A percentile compares a stretch with the other conserved stretches of the same genome.
phyloP scores from a whole-genome alignment of 2,888 invertebrate genomes.

The Heterodera filipjevi region DNA sequence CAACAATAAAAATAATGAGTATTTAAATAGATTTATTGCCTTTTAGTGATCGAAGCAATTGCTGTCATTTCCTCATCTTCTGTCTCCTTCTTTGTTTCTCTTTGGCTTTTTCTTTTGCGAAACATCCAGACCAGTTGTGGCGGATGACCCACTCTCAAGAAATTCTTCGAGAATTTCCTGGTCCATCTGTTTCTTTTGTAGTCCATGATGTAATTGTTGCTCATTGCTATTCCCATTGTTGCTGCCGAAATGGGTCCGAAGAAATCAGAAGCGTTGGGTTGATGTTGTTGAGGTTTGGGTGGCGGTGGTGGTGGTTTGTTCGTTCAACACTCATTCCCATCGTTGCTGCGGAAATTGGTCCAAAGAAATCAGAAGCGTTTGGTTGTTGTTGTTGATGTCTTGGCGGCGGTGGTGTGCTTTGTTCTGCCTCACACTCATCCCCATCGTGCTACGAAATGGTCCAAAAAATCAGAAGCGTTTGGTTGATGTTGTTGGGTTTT shows the following conservation, averaged over 20 bases:
- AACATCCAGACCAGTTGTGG: neutral
- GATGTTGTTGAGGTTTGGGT: neutral
- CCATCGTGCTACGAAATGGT: no score
- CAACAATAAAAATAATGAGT: neutral
- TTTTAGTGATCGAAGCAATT: neutral
- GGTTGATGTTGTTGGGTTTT: no score
- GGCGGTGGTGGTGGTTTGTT: neutral
- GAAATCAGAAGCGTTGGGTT: neutral
- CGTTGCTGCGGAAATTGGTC: no score
- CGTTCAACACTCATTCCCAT: neutral
- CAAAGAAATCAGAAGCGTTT: no score
- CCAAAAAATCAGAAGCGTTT: no score
- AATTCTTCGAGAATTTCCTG: slow-evolving; percentile 21
- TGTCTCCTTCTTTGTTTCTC: neutral
- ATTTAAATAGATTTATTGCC: neutral
- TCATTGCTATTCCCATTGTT: neutral
- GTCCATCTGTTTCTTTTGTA: neutral
- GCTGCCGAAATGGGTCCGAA: neutral
- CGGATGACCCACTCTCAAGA: neutral
- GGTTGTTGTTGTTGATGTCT: no score
- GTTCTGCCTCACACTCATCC: no score
- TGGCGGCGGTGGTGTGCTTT: no score
- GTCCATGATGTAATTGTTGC: neutral
- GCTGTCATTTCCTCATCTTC: neutral
- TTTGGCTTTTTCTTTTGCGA: neutral